Evolutionary conservation across 2,888 invertebrate genomes (phyloP), one percentile per base, ranked within the genome.

Genomic region (Opisthograptis luteolata): DNA sequence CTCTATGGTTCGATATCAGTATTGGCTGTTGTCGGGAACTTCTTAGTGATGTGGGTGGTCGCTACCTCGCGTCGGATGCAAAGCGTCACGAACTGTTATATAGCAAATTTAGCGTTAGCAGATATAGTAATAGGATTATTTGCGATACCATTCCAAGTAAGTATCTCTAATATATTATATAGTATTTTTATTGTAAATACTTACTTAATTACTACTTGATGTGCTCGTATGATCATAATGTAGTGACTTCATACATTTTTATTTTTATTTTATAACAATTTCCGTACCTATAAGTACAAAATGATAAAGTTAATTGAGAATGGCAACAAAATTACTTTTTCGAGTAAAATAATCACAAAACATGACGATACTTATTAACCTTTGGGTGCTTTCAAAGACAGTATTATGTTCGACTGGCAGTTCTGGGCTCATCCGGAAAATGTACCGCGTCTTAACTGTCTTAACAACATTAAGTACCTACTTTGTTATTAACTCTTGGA

Each of bases 121-220:
- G 97, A 97, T 77, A 95, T 97, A 70, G 94, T 96, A 58, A 96
- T 97, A 73, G 96, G 96, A 50, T 89, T 96, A 64, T 96, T 97
- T 75, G 94, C 95, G 55, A 95, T 96, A 76, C 97, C 97, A 60
- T 97, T 97, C 88, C 89, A 90, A 75, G 89, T 88, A 72, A 81
- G 81, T 73, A 37, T 15, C 8, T 19, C n/a, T 32, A 8, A 15
- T 17, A 1, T 19, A 10, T n/a, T n/a, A 7, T 39, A 17, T 17
- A 27, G n/a, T n/a, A n/a, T n/a, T n/a, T n/a, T n/a, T n/a, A n/a
- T n/a, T n/a, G n/a, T n/a, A n/a, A n/a, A n/a, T n/a, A n/a, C n/a
- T n/a, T n/a, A n/a, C n/a, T n/a, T n/a, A n/a, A n/a, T n/a, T n/a
- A n/a, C n/a, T n/a, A n/a, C n/a, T n/a, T n/a, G n/a, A n/a, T n/a